phyloP scores from a whole-genome alignment of 2,797 vertebrate species.

The Mormyrops boulengeri region DNA sequence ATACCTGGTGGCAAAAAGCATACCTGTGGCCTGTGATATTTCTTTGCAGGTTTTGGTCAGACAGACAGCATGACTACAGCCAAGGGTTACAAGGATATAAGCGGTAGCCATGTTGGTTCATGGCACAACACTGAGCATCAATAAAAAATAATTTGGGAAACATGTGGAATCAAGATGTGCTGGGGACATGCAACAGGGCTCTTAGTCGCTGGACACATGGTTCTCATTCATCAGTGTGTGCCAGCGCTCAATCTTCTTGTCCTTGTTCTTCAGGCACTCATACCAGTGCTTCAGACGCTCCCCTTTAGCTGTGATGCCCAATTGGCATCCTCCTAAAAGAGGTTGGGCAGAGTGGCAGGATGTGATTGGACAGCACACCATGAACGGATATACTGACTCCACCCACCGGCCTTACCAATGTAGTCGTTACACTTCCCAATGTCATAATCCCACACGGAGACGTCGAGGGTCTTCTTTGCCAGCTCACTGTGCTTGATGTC shows the following conservation, averaged over 20 bases:
- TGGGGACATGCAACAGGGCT: conserved; percentile 31
- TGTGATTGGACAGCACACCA: not conserved
- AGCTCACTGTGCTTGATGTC: conserved; percentile 90
- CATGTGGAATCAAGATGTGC: conserved; percentile 31
- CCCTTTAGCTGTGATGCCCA: conserved; percentile 92
- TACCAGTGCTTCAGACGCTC: conserved; percentile 96
- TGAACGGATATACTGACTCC: not conserved
- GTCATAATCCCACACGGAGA: conserved; percentile 96
- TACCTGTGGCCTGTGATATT: not conserved
- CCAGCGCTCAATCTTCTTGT: conserved; percentile 97
- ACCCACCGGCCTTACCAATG: conserved; percentile 75
- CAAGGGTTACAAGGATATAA: not conserved
- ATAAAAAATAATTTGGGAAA: not conserved
- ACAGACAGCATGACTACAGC: not conserved
- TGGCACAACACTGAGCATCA: not conserved
- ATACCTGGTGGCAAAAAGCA: not conserved
- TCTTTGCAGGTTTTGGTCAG: not conserved
- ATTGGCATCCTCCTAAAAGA: conserved; percentile 78
- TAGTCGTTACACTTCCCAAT: conserved; percentile 93
- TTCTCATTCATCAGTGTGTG: conserved; percentile 85
- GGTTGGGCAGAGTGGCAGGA: not conserved
- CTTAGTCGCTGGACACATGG: conserved; percentile 80
- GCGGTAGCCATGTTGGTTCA: conserved; percentile 9
- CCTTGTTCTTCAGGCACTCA: conserved; percentile 95
- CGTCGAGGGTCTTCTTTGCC: conserved; percentile 87